A percentile compares a stretch with the other conserved stretches of the same genome.
phyloP scores from a whole-genome alignment of 2,797 vertebrate species.

The Anolis apletophallus region DNA sequence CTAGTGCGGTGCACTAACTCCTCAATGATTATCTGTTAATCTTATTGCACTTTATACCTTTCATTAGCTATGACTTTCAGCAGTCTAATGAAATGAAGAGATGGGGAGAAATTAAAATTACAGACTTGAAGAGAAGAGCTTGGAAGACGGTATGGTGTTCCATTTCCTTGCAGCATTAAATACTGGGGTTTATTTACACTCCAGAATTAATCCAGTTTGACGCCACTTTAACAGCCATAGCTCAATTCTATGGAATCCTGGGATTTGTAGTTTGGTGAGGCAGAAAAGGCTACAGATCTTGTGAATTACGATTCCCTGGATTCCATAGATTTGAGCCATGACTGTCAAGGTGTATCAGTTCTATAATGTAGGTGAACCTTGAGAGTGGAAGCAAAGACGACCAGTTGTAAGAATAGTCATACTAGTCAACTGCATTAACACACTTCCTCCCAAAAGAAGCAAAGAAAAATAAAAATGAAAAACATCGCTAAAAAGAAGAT shows the following conservation, averaged over 20 bases:
- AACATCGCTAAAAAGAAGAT: background rate
- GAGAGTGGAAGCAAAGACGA: background rate
- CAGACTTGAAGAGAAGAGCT: background rate
- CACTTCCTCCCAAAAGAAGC: too few species aligned
- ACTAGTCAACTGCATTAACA: background rate
- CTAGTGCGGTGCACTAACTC: constrained; percentile 22
- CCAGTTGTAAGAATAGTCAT: background rate
- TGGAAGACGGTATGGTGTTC: background rate
- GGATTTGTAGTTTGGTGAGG: too few species aligned
- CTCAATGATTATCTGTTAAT: constrained; percentile 10
- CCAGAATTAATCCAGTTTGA: too few species aligned
- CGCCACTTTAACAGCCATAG: too few species aligned
- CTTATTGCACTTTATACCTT: constrained; percentile 1
- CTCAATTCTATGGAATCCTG: too few species aligned
- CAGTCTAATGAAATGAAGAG: constrained; percentile 28
- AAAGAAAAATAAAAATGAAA: background rate
- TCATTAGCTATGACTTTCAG: constrained; percentile 1
- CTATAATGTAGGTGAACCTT: background rate
- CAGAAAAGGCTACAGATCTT: too few species aligned
- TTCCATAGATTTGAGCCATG: too few species aligned
- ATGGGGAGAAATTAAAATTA: constrained; percentile 12
- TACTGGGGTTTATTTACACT: background rate
- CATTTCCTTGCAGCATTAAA: background rate
- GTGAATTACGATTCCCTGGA: too few species aligned
- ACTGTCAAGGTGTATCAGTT: too few species aligned